Percentiles rank a stretch among this genome's conserved stretches.
These are phyloP conservation scores for Caenorhabditis imperialis DNA, from an alignment of 2,888 invertebrate species.

Conservation along the genomic window DNA sequence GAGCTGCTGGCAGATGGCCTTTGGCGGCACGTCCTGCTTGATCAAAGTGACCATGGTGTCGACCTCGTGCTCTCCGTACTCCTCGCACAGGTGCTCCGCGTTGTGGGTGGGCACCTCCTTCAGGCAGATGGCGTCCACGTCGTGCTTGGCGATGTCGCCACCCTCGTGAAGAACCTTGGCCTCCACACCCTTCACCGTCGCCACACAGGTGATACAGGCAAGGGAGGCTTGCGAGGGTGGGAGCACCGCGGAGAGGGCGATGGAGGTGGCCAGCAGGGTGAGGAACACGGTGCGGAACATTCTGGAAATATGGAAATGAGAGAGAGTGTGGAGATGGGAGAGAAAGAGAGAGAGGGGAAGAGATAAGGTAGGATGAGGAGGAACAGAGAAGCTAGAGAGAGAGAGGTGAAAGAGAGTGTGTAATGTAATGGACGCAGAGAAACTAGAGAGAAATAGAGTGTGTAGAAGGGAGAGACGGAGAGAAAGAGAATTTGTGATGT, in stretches of 20 bases:
- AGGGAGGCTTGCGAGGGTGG: constrained; percentile 46
- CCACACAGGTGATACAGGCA: constrained; percentile 50
- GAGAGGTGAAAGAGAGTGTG: no score
- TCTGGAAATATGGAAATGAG: no score
- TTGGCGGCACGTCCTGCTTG: constrained; percentile 47
- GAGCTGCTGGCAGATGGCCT: constrained; percentile 50
- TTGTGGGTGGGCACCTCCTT: constrained; percentile 45
- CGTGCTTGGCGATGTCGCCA: constrained; percentile 35
- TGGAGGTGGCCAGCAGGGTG: constrained; percentile 18
- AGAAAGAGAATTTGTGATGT: no score
- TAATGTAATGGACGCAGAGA: no score
- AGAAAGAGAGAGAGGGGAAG: no score
- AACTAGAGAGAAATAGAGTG: no score
- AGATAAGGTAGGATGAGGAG: no score
- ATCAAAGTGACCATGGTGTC: constrained; percentile 40
- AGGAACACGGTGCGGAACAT: constrained; percentile 25
- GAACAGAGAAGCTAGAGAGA: no score
- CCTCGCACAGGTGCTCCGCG: constrained; percentile 48
- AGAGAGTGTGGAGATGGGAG: no score
- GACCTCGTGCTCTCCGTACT: constrained; percentile 47
- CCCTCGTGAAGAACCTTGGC: constrained; percentile 31
- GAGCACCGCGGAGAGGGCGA: constrained; percentile 11
- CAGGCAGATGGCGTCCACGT: constrained; percentile 36
- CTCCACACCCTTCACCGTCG: constrained; percentile 51
- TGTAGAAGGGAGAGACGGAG: no score